Evolutionary conservation across 2,888 invertebrate genomes (phyloP), one percentile per base, ranked within the genome.

Genomic region (Tuta absoluta): DNA sequence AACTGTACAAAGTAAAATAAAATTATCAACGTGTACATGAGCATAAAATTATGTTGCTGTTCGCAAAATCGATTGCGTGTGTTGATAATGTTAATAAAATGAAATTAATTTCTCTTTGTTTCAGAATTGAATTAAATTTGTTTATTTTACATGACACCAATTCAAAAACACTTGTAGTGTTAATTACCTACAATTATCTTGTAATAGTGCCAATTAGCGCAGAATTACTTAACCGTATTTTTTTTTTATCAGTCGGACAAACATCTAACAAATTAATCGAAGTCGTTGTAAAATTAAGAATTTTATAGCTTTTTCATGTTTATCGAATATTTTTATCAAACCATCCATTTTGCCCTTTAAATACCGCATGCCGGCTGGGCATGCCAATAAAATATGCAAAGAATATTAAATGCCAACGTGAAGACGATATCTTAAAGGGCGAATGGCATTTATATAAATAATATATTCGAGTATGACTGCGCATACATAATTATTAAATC

Each of bases 391-490:
- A 78, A 76, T 75, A 75, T 73, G 69, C 72, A 65, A 75, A 78
- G 75, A 78, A 78, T 80, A 78, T 76, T 72, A 81, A 77, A 79
- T 76, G 81, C 73, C 74, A 71, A 69, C 70, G 74, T 75, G 73
- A 76, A 75, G 74, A 74, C 73, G 75, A 65, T 74, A 77, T 75
- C 66, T 72, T 69, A 82, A 83, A 82, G 83, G 82, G 77, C 80
- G 76, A 76, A 75, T 72, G 53, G 56, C 51, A 71, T 70, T 33
- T 49, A 21, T 62, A 49, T 37, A 62, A 38, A 45, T 41, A 23
- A 60, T 45, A 60, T 60, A 41, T 60, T 62, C n/a, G 24, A 45
- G 58, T 38, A 37, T 19, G 21, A 38, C 33, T 33, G 33, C 21
- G 56, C 24, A 24, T 28, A 56, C 28, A 56, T 33, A 56, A 56